Evolutionary conservation across 2,888 invertebrate species (phyloP).

Genomic region (Lasioglossum leucozonium): DNA sequence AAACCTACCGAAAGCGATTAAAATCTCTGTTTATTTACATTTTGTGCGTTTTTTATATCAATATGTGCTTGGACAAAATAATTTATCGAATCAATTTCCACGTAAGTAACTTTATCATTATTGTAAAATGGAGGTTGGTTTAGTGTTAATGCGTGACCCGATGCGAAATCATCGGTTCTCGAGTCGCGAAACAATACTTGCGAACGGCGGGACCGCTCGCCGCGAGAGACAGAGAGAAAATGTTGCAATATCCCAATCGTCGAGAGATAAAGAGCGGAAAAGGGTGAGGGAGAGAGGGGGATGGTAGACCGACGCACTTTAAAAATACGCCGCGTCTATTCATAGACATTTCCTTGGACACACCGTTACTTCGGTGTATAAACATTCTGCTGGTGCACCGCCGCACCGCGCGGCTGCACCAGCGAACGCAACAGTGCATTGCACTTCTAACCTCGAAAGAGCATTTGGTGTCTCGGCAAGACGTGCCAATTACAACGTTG

Average conservation of each 20-base stretch:
- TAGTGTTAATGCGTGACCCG: not conserved
- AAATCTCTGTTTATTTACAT: too few relatives aligned
- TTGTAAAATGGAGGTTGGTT: too few relatives aligned
- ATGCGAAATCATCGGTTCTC: not conserved
- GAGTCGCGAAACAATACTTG: not conserved
- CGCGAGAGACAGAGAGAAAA: not conserved
- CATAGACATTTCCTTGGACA: conserved; percentile 54
- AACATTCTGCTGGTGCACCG: conserved; percentile 67
- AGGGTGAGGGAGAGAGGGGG: not conserved
- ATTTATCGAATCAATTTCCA: too few relatives aligned
- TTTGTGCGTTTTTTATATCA: too few relatives aligned
- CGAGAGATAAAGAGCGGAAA: not conserved
- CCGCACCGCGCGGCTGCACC: not conserved
- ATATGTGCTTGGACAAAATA: too few relatives aligned
- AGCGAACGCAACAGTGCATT: conserved; percentile 72
- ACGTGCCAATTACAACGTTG: conserved; percentile 73
- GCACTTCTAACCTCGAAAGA: conserved; percentile 75
- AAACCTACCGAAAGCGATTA: too few relatives aligned
- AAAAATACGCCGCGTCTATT: conserved; percentile 50
- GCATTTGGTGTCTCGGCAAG: conserved; percentile 71
- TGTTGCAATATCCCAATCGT: conserved; percentile 9
- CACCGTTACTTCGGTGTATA: conserved; percentile 58
- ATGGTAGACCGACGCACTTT: not conserved
- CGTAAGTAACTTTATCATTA: too few relatives aligned
- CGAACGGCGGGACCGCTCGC: not conserved